A percentile compares a stretch with the other conserved stretches of the same genome.
Conservation (phyloP, 2,113 vertebrate species). For the Ctenodactylus gundi region DNA sequence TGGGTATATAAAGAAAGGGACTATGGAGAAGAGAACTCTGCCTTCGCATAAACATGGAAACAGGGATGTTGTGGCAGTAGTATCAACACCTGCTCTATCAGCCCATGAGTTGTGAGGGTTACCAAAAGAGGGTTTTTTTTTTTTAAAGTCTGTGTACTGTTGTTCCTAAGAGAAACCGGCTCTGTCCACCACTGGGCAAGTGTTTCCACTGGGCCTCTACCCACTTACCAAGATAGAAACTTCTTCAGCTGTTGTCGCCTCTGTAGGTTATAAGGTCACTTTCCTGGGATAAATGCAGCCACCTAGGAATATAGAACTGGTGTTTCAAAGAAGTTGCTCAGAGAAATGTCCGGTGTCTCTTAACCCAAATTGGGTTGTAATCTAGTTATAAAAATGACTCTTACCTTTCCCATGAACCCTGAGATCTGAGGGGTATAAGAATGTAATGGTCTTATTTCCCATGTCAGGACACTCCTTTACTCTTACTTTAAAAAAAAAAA, state of each 20-base stretch:
- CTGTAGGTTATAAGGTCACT: background rate
- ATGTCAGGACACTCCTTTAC: background rate
- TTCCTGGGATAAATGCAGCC: constrained; percentile 29
- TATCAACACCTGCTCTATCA: background rate
- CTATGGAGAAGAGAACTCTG: background rate
- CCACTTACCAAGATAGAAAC: constrained; percentile 62
- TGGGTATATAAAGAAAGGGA: background rate
- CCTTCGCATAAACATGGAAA: background rate
- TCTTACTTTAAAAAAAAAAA: background rate
- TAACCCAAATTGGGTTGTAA: background rate
- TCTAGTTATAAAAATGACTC: constrained; percentile 29
- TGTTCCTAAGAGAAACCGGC: background rate
- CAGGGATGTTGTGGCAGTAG: background rate
- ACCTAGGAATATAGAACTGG: background rate
- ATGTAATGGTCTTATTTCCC: background rate
- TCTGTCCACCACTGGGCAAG: background rate
- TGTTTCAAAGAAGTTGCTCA: constrained; percentile 23
- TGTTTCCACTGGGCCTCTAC: background rate
- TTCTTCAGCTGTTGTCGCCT: constrained; percentile 9
- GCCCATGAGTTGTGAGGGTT: background rate
- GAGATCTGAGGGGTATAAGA: background rate
- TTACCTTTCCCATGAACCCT: constrained; percentile 18
- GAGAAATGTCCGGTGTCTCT: background rate
- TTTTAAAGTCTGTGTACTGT: background rate
- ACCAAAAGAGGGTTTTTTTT: background rate